Evolutionary conservation across 2,888 invertebrate species (phyloP), one percentile per base, ranked within the genome.

Genomic region (Polyploca ridens): DNA sequence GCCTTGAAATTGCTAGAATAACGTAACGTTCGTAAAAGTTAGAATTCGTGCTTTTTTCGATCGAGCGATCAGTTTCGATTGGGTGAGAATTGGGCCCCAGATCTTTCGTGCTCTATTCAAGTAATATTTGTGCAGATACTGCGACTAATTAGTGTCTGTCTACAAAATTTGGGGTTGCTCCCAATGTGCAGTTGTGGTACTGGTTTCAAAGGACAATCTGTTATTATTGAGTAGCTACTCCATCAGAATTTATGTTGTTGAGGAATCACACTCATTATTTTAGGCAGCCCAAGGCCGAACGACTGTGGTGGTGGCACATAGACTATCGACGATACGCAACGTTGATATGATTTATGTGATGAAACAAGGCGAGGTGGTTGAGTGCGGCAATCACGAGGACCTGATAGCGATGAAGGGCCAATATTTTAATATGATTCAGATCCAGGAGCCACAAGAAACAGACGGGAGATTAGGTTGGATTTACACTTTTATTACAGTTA

Each of bases 271-370:
- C n/a, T 13, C 8, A 38, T 35, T 16, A 41, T 61, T 44, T 41
- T 60, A 87, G 85, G 97, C 97, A 0, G 94, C 96, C 67, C 94
- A 95, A 77, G 96, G 96, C 13, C 94, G 97, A 62, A 97, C 98
- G 0, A 97, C 97, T 69, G 95, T 98, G 38, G 96, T 96, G 14
- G 97, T 98, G 71, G 98, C 98, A 13, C 98, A 98, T 89, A 95
- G 98, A 16, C 90, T 98, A 54, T 95, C 96, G 0, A 96, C 97
- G 0, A 96, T 97, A 63, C 91, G 95, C 54, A 91, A 94, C 65
- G 97, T 96, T 0, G 95, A 96, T 57, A 41, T 81, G 6, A 87
- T 87, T 68, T 80, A 82, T 65, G 95, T 95, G 0, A 83, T 96
- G 71, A 89, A 95, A 38, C 87, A 95, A 16, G 97, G 97, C 0